Percentiles rank a stretch among this genome's conserved stretches.
Conservation (phyloP, 2,888 invertebrate species). For the Chouioia cunea region DNA sequence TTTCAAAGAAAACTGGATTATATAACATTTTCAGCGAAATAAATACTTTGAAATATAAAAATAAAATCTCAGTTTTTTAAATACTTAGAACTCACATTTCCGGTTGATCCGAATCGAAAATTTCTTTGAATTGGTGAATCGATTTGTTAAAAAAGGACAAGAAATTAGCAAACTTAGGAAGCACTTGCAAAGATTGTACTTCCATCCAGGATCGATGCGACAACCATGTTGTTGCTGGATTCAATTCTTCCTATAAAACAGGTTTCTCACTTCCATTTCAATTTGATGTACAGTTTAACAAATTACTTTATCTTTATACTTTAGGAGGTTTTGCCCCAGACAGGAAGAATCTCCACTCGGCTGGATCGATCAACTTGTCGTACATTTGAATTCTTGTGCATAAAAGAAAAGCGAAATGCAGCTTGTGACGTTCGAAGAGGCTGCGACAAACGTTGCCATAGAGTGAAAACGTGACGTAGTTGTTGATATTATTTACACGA, state of each 20-base stretch:
- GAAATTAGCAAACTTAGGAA: slow-evolving; percentile 76
- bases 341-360: slow-evolving; percentile 83
- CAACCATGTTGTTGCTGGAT: slow-evolving; percentile 87
- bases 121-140: slow-evolving; percentile 72
- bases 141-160: slow-evolving; percentile 73
- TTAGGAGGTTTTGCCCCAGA: slow-evolving; percentile 76
- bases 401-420: slow-evolving; percentile 85
- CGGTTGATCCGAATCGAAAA: slow-evolving; percentile 78
- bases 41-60: slow-evolving; percentile 4
- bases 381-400: slow-evolving; percentile 79
- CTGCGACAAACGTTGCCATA: slow-evolving; percentile 91
- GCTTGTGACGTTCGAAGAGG: slow-evolving; percentile 89
- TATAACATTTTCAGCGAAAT: too few relatives aligned
- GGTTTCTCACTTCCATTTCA: background rate
- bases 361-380: slow-evolving; percentile 72
- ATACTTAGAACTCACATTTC: slow-evolving; percentile 73
- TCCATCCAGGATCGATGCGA: slow-evolving; percentile 86
- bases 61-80: too few relatives aligned
- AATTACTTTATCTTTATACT: slow-evolving; percentile 13
- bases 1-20: too few relatives aligned
- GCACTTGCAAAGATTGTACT: slow-evolving; percentile 77
- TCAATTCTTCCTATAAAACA: slow-evolving; percentile 70
- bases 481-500: slow-evolving; percentile 79
- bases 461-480: slow-evolving; percentile 85
- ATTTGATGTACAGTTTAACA: background rate